Evolutionary conservation across 2,113 vertebrate species (phyloP).

Genomic region (Narcine bancroftii): DNA sequence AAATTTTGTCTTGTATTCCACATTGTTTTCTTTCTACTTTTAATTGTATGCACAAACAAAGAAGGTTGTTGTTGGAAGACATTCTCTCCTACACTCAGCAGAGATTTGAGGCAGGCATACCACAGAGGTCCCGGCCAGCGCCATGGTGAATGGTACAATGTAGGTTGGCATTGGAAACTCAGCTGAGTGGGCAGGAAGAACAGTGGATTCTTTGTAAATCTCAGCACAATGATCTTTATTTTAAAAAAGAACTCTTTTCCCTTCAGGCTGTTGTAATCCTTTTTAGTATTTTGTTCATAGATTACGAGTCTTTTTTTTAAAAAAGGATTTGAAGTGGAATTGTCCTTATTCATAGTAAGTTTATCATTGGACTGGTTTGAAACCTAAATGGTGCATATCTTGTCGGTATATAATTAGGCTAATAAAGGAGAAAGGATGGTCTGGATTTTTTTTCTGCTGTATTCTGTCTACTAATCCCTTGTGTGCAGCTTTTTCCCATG

Average conservation of each 20-base stretch:
- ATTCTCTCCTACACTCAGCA: conserved; percentile 55
- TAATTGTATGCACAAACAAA: conserved; percentile 44
- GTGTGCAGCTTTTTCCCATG: conserved; percentile 32
- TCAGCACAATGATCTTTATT: conserved; percentile 46
- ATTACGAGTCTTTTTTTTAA: conserved; percentile 14
- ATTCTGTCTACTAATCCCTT: conserved; percentile 22
- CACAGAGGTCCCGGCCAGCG: conserved; percentile 60
- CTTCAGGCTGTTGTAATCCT: conserved; percentile 21
- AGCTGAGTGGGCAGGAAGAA: conserved; percentile 45
- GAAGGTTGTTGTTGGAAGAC: conserved; percentile 47
- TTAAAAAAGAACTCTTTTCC: conserved; percentile 12
- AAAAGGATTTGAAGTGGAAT: conserved; percentile 21
- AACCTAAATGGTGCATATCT: background rate
- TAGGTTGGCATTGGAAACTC: conserved; percentile 57
- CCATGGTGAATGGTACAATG: conserved; percentile 66
- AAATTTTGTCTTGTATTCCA: background rate
- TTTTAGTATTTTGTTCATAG: conserved; percentile 35
- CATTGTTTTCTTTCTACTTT: background rate
- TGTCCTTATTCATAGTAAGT: conserved; percentile 29
- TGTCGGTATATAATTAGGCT: conserved; percentile 24
- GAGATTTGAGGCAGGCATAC: conserved; percentile 62
- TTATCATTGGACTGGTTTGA: conserved; percentile 30
- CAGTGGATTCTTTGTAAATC: conserved; percentile 65
- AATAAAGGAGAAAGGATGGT: conserved; percentile 10
- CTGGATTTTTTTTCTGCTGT: background rate